Base-by-base conservation (phyloP, 2,113 vertebrate species). In the Nyctibius bracteatus region DNA sequence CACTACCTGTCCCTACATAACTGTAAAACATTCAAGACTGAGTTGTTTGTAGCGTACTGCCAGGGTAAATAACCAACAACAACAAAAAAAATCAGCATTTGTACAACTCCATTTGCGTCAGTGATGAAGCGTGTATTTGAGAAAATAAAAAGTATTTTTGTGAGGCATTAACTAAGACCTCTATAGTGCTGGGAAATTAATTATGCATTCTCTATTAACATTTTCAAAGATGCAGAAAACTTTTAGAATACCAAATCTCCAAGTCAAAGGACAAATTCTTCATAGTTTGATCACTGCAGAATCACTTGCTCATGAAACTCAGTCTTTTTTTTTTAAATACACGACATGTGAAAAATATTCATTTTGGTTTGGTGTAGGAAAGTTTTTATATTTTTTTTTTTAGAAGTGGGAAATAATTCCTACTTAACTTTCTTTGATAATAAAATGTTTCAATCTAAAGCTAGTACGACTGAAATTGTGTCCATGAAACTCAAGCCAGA, bases 61-160 rank as follows among this genome's bases (percentile, higher is more conserved):
- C 14, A 57, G 5, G 6, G 28, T 67, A 68, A 51, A 52, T 25
- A 66, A 86, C 12, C 8, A 83, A 28, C 12, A 71, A 37, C 9
- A 31, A 46, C 14, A 49, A 23, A 31, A 31, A 12, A 31, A 65
- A 47, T 25, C 8, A 44, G 7, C 67, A 73, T 55, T 44, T 62
- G 24, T 14, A 33, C 23, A 73, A 23, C 3, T 2, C 33, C 24
- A 66, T 9, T 44, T 24, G 18, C 0, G 4, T 15, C 10, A 1
- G 8, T 55, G 14, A 55, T 20, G 79, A 83, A 62, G 66, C 13
- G 39, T 27, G 3, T 27, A 37, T 23, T 31, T 58, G 39, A 41
- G 27, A 86, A 59, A 67, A 57, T 10, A 31, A 28, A 5, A 33
- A 59, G 13, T 25, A 22, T 47, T 37, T 61, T 39, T 44, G 20